Evolutionary conservation across 2,888 invertebrate genomes (phyloP), one percentile per base, ranked within the genome.

Genomic region (Tubulanus polymorphus): DNA sequence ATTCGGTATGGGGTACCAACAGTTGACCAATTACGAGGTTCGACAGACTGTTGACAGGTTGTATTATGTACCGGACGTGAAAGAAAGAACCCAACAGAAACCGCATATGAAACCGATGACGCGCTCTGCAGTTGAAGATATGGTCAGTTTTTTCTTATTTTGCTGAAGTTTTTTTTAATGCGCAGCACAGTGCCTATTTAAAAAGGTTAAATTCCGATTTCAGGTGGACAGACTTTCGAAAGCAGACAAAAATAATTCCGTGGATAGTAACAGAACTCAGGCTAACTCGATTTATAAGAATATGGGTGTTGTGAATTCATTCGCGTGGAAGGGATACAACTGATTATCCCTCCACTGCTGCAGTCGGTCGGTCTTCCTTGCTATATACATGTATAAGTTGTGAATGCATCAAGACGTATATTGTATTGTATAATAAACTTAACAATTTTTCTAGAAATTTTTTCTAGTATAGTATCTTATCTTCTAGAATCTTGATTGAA

Each of bases 261-360:
- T 71, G 3, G 75, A 75, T 53, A 64, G 67, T 37, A 72, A 71
- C 48, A 56, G 75, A 30, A 64, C 72, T 8, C 62, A 73, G n/a
- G 56, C 59, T 25, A 55, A 63, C n/a, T 71, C 73, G 5, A 64
- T 65, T 1, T 71, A 72, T 51, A 65, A 55, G 27, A 55, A 65
- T 26, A 74, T 74, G 71, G 75, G 75, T 6, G 67, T 73, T 28
- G 68, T 75, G 27, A 65, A 65, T 49, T 73, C 74, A 0, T 75
- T 70, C 51, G 74, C 74, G 5, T 75, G 75, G 75, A 68, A 72
- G 57, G 75, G 75, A 10, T 75, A 70, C 59, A 75, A 73, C 60
- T 73, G 55, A 65, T n/a, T n/a, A n/a, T n/a, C n/a, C n/a, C n/a
- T n/a, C n/a, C n/a, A n/a, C n/a, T n/a, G n/a, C n/a, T n/a, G n/a